Percentiles rank a stretch among this genome's conserved stretches.
These are phyloP conservation scores for Diarsia dahlii DNA, from an alignment of 2,888 invertebrate species.

Conservation along the genomic window DNA sequence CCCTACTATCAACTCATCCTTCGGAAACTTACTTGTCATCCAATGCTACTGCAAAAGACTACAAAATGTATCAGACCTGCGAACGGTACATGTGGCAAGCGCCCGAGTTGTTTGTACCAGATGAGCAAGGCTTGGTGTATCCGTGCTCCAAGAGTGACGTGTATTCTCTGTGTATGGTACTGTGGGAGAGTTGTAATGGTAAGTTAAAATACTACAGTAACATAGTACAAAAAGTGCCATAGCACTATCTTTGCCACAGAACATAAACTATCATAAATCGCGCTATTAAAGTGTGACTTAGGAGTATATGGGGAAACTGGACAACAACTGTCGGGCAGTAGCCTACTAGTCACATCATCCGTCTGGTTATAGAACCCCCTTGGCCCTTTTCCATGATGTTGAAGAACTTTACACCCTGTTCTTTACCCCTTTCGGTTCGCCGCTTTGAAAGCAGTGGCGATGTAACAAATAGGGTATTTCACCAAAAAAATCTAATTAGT, in stretches of 20 bases:
- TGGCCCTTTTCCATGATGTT: too few relatives aligned
- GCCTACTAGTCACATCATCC: too few relatives aligned
- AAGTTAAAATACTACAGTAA: constrained; percentile 36
- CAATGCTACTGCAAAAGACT: constrained; percentile 76
- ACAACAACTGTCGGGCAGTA: too few relatives aligned
- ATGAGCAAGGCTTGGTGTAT: constrained; percentile 78
- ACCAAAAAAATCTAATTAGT: too few relatives aligned
- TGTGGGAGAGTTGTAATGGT: constrained; percentile 89
- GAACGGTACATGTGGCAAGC: constrained; percentile 85
- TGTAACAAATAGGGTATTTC: too few relatives aligned
- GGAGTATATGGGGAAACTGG: too few relatives aligned
- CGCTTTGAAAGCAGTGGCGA: too few relatives aligned
- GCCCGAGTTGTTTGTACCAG: constrained; percentile 84
- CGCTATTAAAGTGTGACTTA: too few relatives aligned
- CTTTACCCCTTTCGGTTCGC: not conserved
- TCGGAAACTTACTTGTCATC: constrained; percentile 79
- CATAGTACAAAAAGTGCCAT: too few relatives aligned
- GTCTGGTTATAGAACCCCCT: too few relatives aligned
- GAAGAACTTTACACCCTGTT: not conserved
- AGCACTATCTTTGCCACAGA: too few relatives aligned
- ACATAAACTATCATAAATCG: too few relatives aligned
- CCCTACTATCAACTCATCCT: constrained; percentile 79
- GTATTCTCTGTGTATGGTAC: constrained; percentile 82
- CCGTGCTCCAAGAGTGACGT: constrained; percentile 85
- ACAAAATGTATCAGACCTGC: constrained; percentile 72